Evolutionary conservation across 23 tunicate species (phyloP), one percentile per base, ranked within the genome.

Genomic region (Trididemnum clinides): DNA sequence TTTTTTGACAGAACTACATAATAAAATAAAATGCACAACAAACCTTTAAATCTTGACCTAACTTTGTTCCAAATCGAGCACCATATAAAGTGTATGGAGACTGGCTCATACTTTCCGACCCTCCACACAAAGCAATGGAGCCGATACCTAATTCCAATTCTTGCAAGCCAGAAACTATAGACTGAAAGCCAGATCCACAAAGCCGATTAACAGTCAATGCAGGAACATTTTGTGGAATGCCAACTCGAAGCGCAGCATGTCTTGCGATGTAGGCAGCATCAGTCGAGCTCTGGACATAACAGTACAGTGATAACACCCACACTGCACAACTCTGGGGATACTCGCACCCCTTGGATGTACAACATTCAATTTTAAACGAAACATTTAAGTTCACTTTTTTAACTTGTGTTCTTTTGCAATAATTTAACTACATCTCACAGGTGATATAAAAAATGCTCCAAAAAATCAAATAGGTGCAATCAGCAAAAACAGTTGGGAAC

Each of bases 221-320:
- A 19, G 99, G 97, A 31, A 89, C 95, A 76, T 78, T 80, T 28
- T 57, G 39, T 3, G 94, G 94, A 4, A 90, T 79, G 21, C 96
- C 91, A 26, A 81, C 88, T 44, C 86, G 82, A 1, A 97, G 39
- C 28, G 99, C 99, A 0, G 97, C 57, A 86, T 97, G 99, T 29
- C 99, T 77, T 0, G 99, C 97, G 75, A 97, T 89, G 80, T 97
- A 97, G 27, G 99, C 99, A 15, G 99, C 97, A 84, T 97, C 99
- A 28, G 81, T 36, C 1, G 99, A 88, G 39, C 92, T 86, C 98
- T 94, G 66, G 39, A n/a, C n/a, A n/a, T n/a, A n/a, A n/a, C n/a
- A n/a, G n/a, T n/a, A n/a, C n/a, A n/a, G n/a, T n/a, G n/a, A n/a
- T n/a, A n/a, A n/a, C n/a, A n/a, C n/a, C n/a, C n/a, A n/a, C n/a